phyloP scores from a whole-genome alignment of 2,797 vertebrate species.

The Gymnoscopelus braueri region DNA sequence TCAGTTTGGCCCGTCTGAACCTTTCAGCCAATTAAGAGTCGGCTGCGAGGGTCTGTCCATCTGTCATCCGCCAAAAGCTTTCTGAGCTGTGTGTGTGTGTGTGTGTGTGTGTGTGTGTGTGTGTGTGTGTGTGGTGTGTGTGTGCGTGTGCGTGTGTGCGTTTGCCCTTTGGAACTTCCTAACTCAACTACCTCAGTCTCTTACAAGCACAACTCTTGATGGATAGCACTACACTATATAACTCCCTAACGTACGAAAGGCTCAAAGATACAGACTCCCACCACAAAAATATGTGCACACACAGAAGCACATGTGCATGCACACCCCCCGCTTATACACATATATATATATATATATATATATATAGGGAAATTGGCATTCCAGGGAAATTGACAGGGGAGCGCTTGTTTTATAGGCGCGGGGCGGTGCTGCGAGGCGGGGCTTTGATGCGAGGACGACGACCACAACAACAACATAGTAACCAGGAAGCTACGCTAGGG shows the following conservation, averaged over 20 bases:
- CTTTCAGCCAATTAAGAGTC: constrained; percentile 68
- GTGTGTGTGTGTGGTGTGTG: constrained; percentile 17
- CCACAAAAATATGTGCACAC: background rate
- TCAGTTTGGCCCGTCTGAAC: constrained; percentile 33
- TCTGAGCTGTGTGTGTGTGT: constrained; percentile 8
- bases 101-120: constrained; percentile 4
- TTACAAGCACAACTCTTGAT: constrained; percentile 38
- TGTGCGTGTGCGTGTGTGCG: constrained; percentile 5
- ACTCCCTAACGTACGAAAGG: constrained; percentile 48
- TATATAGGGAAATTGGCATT: no score
- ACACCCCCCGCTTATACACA: constrained; percentile 8
- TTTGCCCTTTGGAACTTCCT: constrained; percentile 40
- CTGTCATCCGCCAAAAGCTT: constrained; percentile 58
- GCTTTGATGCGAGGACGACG: no score
- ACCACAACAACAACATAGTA: no score
- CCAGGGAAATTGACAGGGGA: no score
- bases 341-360: no score
- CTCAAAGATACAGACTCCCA: constrained; percentile 18
- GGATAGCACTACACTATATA: constrained; percentile 25
- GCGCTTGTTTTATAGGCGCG: no score
- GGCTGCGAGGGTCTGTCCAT: constrained; percentile 49
- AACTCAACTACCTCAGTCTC: constrained; percentile 50
- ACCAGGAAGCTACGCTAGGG: no score
- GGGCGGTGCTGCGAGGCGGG: no score
- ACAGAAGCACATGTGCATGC: background rate